A percentile compares a stretch with the other conserved stretches of the same genome.
These are phyloP conservation scores for Nymphalis urticae DNA, from an alignment of 2,888 invertebrate genomes.

Conservation along the genomic window DNA sequence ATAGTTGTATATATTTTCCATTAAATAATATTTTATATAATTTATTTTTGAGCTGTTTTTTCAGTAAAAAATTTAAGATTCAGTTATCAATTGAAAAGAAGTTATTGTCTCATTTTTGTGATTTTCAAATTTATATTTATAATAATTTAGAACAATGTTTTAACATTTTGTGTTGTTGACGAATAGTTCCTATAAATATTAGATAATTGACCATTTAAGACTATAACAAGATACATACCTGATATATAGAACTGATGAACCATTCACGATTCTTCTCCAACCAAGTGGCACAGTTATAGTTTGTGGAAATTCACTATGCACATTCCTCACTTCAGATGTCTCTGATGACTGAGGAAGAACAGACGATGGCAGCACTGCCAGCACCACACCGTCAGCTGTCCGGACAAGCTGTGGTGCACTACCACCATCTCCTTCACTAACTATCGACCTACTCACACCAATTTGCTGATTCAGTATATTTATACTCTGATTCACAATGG, in stretches of 20 bases:
- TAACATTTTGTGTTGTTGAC: too few relatives aligned
- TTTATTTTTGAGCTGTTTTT: too few relatives aligned
- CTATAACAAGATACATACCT: constrained; percentile 28
- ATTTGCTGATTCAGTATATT: constrained; percentile 79
- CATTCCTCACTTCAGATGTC: constrained; percentile 57
- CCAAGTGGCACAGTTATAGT: constrained; percentile 75
- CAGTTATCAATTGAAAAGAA: too few relatives aligned
- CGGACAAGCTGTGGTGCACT: constrained; percentile 66
- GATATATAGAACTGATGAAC: constrained; percentile 62
- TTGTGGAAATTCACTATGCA: constrained; percentile 67
- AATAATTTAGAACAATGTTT: too few relatives aligned
- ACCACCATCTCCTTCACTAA: constrained; percentile 60
- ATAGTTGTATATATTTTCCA: too few relatives aligned
- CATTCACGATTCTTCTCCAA: constrained; percentile 75
- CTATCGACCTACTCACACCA: constrained; percentile 66
- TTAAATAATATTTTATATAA: too few relatives aligned
- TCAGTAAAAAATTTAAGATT: too few relatives aligned
- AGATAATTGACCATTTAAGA: too few relatives aligned
- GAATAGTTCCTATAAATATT: too few relatives aligned
- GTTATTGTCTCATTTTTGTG: too few relatives aligned
- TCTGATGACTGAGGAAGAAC: constrained; percentile 54
- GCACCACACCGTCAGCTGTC: constrained; percentile 74
- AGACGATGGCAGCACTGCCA: constrained; percentile 70
- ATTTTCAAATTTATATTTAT: too few relatives aligned
- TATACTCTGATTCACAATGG: constrained; percentile 78